Evolutionary conservation across 2,797 vertebrate species (phyloP), one percentile per base, ranked within the genome.

Genomic region (Xenops minutus): DNA sequence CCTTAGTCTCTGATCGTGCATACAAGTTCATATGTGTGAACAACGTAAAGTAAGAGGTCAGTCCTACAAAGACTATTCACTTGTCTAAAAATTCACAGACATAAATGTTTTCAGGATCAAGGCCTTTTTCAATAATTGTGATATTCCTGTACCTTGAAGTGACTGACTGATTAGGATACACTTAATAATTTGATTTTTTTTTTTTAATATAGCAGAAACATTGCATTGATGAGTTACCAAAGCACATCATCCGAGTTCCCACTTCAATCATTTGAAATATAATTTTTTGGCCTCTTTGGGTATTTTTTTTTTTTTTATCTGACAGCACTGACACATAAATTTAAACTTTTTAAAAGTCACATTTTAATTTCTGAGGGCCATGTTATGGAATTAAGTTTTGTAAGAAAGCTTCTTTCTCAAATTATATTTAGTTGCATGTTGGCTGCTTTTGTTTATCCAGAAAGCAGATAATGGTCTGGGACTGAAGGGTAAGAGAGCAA

Each of bases 61-160:
- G 89, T 93, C 95, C 93, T 96, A 95, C 96, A 96, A 94, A 94
- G 95, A 96, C 78, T 89, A 91, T 94, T 95, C 89, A 77, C 75
- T 96, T 95, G 95, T 97, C 93, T 96, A 96, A 93, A 96, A 95
- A 96, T 95, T 97, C 95, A 93, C 93, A 97, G 92, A 81, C 88
- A 82, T 95, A 92, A 90, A 95, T 93, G 94, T 97, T 96, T 93
- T 92, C 94, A 95, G 96, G 94, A 97, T 97, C 96, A 96, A 96
- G 96, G 94, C 96, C 88, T 96, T 93, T 92, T 93, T 93, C 82
- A 88, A 85, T 94, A 90, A 95, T 86, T 95, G 89, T 90, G 95
- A 95, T 95, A 95, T 93, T 93, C 2, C 0, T 58, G 71, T 94
- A 90, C 95, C 94, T 96, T 95, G 94, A 97, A 96, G 87, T 96